Percentiles rank a stretch among this genome's conserved stretches.
Evolutionary conservation across 2,797 vertebrate species (phyloP).

Genomic region (Enteromius radiatus): DNA sequence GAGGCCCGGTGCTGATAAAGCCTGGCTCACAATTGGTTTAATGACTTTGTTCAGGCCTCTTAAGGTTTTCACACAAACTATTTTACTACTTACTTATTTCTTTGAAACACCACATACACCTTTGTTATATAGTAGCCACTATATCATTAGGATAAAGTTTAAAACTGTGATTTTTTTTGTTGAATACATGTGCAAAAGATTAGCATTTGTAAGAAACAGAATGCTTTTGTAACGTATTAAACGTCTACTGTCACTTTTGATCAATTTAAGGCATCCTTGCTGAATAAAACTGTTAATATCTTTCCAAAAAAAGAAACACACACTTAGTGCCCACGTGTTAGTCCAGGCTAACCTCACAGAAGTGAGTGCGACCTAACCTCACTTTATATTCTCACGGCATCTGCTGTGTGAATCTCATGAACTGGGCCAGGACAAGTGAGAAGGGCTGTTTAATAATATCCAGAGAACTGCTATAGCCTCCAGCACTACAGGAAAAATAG

Average conservation of each 20-base stretch:
- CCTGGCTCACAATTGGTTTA: neutral
- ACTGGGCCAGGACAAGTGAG: constrained; percentile 78
- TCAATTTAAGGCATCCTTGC: neutral
- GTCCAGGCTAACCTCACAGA: constrained; percentile 46
- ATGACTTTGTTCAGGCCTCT: neutral
- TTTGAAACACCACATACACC: neutral
- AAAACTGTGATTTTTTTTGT: neutral
- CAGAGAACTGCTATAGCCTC: constrained; percentile 66
- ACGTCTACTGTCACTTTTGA: neutral
- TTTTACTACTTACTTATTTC: neutral
- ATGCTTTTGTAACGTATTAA: neutral
- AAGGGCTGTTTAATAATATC: constrained; percentile 77
- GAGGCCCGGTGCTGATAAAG: neutral
- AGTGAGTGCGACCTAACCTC: constrained; percentile 60
- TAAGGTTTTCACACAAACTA: neutral
- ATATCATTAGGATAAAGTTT: too few species aligned
- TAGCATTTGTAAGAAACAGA: neutral
- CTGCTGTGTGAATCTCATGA: constrained; percentile 71
- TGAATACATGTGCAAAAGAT: neutral
- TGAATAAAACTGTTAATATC: neutral
- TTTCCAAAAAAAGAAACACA: neutral
- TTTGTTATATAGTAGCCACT: neutral
- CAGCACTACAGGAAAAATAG: constrained; percentile 70
- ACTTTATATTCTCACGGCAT: constrained; percentile 57
- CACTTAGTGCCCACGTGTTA: neutral